These are phyloP conservation scores for Myocastor coypus DNA, from an alignment of 2,113 vertebrate genomes.

Conservation along the genomic window DNA sequence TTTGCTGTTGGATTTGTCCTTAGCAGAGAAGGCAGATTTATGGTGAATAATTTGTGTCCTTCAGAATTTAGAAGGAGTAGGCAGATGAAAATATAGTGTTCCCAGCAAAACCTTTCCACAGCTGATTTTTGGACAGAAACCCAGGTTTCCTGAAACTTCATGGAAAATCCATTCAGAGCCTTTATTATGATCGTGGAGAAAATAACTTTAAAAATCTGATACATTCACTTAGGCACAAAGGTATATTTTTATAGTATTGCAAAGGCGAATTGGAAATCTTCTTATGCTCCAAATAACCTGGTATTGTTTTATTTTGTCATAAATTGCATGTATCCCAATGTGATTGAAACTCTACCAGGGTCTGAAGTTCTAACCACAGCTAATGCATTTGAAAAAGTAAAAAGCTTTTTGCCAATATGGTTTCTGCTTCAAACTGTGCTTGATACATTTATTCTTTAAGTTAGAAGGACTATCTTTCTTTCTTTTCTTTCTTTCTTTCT, in stretches of 20 bases:
- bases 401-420: conserved; percentile 75
- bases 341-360: conserved; percentile 78
- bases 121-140: conserved; percentile 59
- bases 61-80: conserved; percentile 63
- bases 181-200: conserved; percentile 73
- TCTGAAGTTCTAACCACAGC: conserved; percentile 77
- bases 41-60: conserved; percentile 48
- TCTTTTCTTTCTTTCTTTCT: background rate
- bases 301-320: conserved; percentile 77
- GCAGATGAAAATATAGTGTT: conserved; percentile 70
- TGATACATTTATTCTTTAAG: conserved; percentile 72
- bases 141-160: conserved; percentile 57
- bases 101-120: conserved; percentile 59
- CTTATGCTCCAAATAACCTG: conserved; percentile 74
- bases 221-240: conserved; percentile 74
- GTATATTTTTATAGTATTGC: conserved; percentile 75
- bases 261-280: conserved; percentile 67
- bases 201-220: conserved; percentile 78
- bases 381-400: conserved; percentile 79
- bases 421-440: conserved; percentile 78
- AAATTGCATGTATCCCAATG: conserved; percentile 78
- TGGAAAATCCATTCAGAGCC: conserved; percentile 75
- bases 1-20: conserved; percentile 29
- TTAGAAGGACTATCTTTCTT: background rate
- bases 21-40: conserved; percentile 64